A percentile compares a stretch with the other conserved stretches of the same genome.
Conservation (phyloP, 1,140 invertebrate species). For the Drosophila orena region DNA sequence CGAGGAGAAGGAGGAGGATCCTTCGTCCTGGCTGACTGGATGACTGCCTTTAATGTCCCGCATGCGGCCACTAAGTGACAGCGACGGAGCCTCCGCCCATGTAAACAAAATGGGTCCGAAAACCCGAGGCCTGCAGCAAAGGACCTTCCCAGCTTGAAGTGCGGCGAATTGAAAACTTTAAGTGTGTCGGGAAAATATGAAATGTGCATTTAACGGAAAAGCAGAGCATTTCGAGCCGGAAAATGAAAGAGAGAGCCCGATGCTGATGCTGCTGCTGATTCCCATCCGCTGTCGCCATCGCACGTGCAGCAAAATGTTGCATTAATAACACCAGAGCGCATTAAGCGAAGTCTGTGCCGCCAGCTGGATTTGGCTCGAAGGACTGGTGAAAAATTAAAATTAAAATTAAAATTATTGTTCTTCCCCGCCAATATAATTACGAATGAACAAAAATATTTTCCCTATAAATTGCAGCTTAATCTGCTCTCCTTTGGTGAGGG, state of each 20-base stretch:
- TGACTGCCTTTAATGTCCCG: constrained; percentile 69
- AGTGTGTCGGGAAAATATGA: constrained; percentile 67
- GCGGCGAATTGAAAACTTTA: constrained; percentile 71
- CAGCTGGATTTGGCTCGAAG: constrained; percentile 20
- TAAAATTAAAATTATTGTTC: constrained; percentile 50
- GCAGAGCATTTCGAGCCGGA: constrained; percentile 25
- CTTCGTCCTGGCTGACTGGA: constrained; percentile 59
- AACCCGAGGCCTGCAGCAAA: constrained; percentile 23
- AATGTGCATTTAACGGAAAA: constrained; percentile 56
- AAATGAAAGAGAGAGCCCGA: constrained; percentile 18
- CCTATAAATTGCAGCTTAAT: constrained; percentile 59
- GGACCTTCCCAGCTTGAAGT: constrained; percentile 32
- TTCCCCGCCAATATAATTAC: constrained; percentile 35
- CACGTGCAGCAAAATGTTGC: constrained; percentile 46
- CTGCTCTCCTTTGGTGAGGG: constrained; percentile 16
- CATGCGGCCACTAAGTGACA: constrained; percentile 47
- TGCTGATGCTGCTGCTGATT: neutral
- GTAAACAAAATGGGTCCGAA: constrained; percentile 68
- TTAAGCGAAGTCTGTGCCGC: constrained; percentile 62
- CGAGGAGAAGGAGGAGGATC: constrained; percentile 1
- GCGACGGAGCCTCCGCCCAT: constrained; percentile 45
- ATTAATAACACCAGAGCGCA: constrained; percentile 71
- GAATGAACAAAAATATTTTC: constrained; percentile 28
- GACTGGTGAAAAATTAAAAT: constrained; percentile 67
- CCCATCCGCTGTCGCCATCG: constrained; percentile 9